These are phyloP conservation scores for Melanotaenia duboulayi DNA, from an alignment of 2,113 vertebrate species.

Conservation along the genomic window DNA sequence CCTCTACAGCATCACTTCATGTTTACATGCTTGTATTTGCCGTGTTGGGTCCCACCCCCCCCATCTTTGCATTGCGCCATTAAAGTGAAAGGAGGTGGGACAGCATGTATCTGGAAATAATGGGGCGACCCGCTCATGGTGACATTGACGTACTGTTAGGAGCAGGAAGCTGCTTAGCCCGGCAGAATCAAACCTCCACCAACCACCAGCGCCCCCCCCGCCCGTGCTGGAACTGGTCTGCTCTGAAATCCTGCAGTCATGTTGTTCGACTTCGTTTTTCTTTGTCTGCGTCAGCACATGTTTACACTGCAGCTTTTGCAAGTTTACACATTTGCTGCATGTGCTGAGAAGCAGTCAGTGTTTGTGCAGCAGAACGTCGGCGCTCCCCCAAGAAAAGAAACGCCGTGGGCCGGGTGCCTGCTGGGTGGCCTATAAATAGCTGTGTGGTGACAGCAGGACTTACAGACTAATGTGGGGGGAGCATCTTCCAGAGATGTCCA, in stretches of 20 bases:
- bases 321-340: neutral
- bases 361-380: conserved; percentile 43
- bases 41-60: too few species aligned
- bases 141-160: conserved; percentile 69
- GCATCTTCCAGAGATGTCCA: conserved; percentile 58
- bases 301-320: neutral
- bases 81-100: too few species aligned
- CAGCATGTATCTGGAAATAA: conserved; percentile 65
- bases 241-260: conserved; percentile 10
- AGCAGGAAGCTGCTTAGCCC: conserved; percentile 58
- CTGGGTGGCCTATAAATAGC: conserved; percentile 78
- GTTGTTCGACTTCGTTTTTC: neutral
- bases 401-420: conserved; percentile 54
- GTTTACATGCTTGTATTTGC: too few species aligned
- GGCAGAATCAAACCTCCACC: conserved; percentile 38
- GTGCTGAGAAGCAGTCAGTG: neutral
- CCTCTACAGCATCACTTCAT: conserved; percentile 7
- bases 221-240: neutral
- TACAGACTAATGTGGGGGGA: conserved; percentile 61
- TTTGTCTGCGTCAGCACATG: neutral
- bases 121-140: conserved; percentile 37
- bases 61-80: too few species aligned
- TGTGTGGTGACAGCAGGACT: conserved; percentile 70
- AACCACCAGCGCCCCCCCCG: conserved; percentile 68
- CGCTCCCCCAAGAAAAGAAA: conserved; percentile 50